A percentile compares a stretch with the other conserved stretches of the same genome.
Evolutionary conservation across 2,113 vertebrate genomes (phyloP).

Genomic region (Pardalotus punctatus): DNA sequence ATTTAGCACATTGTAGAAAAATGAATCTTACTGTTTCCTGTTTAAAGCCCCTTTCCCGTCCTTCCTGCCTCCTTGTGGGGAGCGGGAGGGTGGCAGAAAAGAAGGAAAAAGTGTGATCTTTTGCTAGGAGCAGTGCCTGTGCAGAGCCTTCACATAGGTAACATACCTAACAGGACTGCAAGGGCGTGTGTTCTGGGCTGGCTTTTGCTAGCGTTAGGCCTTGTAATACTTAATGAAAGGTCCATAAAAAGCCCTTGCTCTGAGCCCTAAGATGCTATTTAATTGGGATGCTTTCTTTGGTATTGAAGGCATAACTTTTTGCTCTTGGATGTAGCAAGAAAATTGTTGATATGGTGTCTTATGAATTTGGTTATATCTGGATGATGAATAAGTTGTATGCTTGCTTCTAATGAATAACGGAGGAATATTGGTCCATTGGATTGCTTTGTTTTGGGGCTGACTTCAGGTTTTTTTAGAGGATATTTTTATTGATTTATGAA

Average conservation of each 20-base stretch:
- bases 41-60: not conserved
- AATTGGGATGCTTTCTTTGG: not conserved
- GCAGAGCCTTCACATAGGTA: not conserved
- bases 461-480: not conserved
- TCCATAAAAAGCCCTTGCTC: not conserved
- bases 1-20: not conserved
- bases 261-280: not conserved
- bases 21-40: not conserved
- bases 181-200: not conserved
- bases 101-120: not conserved
- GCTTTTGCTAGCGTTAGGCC: not conserved
- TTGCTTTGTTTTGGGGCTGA: not conserved
- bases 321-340: not conserved
- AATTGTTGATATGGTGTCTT: not conserved
- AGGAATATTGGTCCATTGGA: not conserved
- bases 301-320: not conserved
- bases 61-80: not conserved
- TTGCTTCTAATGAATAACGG: not conserved
- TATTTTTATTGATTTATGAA: not conserved
- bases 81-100: not conserved
- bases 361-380: not conserved
- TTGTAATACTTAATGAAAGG: not conserved
- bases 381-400: not conserved
- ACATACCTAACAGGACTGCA: not conserved
- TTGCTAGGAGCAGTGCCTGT: not conserved